A percentile compares a stretch with the other conserved stretches of the same genome.
These are phyloP conservation scores for Mythimna albipuncta DNA, from an alignment of 2,888 invertebrate species.

Conservation along the genomic window DNA sequence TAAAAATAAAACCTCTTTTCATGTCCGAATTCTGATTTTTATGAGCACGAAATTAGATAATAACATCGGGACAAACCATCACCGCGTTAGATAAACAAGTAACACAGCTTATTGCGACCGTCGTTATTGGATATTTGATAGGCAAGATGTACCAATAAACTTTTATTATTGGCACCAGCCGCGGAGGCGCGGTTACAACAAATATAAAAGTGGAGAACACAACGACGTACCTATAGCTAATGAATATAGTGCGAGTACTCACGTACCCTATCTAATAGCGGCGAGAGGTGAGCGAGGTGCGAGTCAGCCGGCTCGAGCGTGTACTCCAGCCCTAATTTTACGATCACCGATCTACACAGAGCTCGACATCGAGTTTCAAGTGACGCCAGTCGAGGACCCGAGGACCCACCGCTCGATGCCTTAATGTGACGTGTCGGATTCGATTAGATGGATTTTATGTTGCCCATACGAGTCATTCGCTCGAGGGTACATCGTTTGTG, in stretches of 20 bases:
- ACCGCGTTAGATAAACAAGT: slow-evolving; percentile 76
- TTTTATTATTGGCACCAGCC: slow-evolving; percentile 84
- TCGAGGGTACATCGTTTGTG: slow-evolving; percentile 78
- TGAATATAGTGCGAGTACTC: not conserved
- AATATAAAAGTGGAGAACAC: slow-evolving; percentile 66
- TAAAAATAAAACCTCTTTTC: slow-evolving; percentile 71
- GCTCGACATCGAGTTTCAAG: slow-evolving; percentile 87
- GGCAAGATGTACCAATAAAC: slow-evolving; percentile 84
- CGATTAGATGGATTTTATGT: slow-evolving; percentile 88
- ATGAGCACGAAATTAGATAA: slow-evolving; percentile 72
- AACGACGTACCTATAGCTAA: slow-evolving; percentile 15
- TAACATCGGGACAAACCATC: slow-evolving; percentile 74
- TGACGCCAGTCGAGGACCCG: slow-evolving; percentile 79
- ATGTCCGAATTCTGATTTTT: slow-evolving; percentile 67
- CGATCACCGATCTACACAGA: slow-evolving; percentile 83
- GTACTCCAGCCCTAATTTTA: slow-evolving; percentile 84
- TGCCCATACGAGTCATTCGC: slow-evolving; percentile 77
- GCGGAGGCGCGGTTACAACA: slow-evolving; percentile 68
- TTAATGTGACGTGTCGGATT: slow-evolving; percentile 86
- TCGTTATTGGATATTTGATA: slow-evolving; percentile 84
- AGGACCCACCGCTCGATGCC: slow-evolving; percentile 77
- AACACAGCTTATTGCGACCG: slow-evolving; percentile 79
- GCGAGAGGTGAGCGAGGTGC: slow-evolving; percentile 47
- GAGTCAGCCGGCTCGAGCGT: slow-evolving; percentile 55
- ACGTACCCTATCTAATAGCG: slow-evolving; percentile 19